Evolutionary conservation across 2,888 invertebrate species (phyloP), one percentile per base, ranked within the genome.

Genomic region (Omphaloscelis lunosa): DNA sequence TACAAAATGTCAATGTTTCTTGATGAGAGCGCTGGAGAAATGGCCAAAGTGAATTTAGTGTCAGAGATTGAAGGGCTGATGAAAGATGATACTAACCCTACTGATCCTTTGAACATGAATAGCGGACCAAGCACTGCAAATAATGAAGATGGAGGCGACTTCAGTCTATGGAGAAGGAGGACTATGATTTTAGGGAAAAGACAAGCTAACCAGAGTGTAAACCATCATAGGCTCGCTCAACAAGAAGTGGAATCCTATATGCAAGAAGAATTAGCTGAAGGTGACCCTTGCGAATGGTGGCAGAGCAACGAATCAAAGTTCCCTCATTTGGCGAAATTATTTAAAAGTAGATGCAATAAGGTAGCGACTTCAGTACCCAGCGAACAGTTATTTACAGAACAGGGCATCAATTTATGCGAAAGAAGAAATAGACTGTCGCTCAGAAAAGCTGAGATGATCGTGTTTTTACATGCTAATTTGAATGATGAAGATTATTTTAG

Each of bases 221-320:
- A 51, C n/a, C 27, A 51, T 29, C 17, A 9, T 41, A 51, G 17
- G 5, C n/a, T 67, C 0, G 80, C 80, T 59, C 65, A 45, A 41
- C 17, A 73, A 80, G 80, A 78, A 78, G 58, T 74, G 9, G 62
- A 73, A n/a, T 45, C 48, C 9, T 78, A 80, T 17, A 34, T 78
- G 17, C 65, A 53, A 9, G 75, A 51, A 51, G 41, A 74, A 2
- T 51, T 80, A 34, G 7, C 63, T 5, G 58, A 65, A 0, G 9
- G 9, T 7, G 58, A 78, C 2, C 81, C 75, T 9, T 59, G 41
- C 20, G 5, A n/a, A 45, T 78, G 81, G 81, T 78, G 78, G 78
- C 41, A 53, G 7, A 23, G 9, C 12, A 80, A 78, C 1, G 23
- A 74, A 51, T n/a, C 12, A 1, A 78, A 80, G 51, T 78, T 15